phyloP scores from a whole-genome alignment of 2,888 invertebrate species.

The Pollenia amentaria region DNA sequence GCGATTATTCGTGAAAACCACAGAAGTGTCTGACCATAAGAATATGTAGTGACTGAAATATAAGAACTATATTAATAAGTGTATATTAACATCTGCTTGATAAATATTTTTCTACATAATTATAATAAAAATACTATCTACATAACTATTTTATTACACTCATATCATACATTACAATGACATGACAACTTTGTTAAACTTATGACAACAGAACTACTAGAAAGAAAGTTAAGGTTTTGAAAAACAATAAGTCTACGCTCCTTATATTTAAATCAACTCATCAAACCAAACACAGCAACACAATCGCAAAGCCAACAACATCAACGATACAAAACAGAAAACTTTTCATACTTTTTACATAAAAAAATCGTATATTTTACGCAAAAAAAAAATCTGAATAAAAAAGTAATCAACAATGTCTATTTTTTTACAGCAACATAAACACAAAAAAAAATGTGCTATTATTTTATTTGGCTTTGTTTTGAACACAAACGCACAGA shows the following conservation, averaged over 20 bases:
- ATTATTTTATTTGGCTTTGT: conserved; percentile 70
- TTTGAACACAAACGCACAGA: conserved; percentile 48
- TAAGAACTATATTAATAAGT: no score
- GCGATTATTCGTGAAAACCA: no score
- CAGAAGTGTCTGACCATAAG: no score
- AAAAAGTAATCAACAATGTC: conserved; percentile 70
- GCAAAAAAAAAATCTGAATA: conserved; percentile 62
- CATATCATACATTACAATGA: no score
- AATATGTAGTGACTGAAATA: no score
- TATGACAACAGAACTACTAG: no score
- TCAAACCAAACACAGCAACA: conserved; percentile 44
- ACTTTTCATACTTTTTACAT: conserved; percentile 47
- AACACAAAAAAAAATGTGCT: conserved; percentile 37
- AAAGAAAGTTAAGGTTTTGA: no score
- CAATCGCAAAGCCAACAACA: conserved; percentile 23
- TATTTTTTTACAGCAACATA: conserved; percentile 44
- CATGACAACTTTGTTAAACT: no score
- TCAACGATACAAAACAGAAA: conserved; percentile 22
- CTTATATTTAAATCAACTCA: conserved; percentile 25
- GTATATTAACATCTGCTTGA: no score
- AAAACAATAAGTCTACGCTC: neutral
- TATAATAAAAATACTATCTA: no score
- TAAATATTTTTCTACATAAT: no score
- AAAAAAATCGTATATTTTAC: conserved; percentile 52
- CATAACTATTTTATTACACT: no score